Evolutionary conservation across 2,888 invertebrate species (phyloP), one percentile per base, ranked within the genome.

Genomic region (Selenia dentaria): DNA sequence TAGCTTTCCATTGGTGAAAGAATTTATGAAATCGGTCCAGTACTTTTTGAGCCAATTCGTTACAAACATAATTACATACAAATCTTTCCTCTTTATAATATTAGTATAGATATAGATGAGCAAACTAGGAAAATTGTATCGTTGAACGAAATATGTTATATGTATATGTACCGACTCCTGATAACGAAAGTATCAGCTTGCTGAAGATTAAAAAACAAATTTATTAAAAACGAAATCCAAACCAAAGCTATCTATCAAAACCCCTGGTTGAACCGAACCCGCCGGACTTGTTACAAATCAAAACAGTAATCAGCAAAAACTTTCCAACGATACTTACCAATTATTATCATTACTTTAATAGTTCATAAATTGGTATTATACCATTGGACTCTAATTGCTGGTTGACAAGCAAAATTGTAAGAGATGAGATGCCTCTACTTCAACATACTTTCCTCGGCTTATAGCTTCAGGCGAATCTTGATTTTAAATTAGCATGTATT

Each of bases 361-460:
- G 63, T 64, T 71, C 63, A 54, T 70, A 65, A 68, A 65, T 61
- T 59, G 32, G 57, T 62, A 70, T 65, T 62, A 65, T 63, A 71
- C 59, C 64, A 65, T 60, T 64, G 66, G 64, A 61, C 59, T 59
- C 59, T 67, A 67, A 74, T 70, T 61, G 53, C 35, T 57, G 52
- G 67, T 66, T 75, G 77, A 82, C 77, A 82, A 67, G 68, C 48
- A 62, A 67, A n/a, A 66, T 70, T 62, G 59, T 54, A 54, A 52
- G 51, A 49, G 55, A 58, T 48, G 48, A 46, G 48, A 43, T 50
- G 41, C 35, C 53, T 47, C 25, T 14, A 22, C 22, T 38, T 25
- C 39, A n/a, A 8, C 29, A 29, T 20, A 46, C 50, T 51, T 57
- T 51, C 43, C 31, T 36, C 11, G 36, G 28, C 35, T 27, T 33